Base-by-base conservation (phyloP, 2,113 vertebrate genomes). In the Nestor notabilis region DNA sequence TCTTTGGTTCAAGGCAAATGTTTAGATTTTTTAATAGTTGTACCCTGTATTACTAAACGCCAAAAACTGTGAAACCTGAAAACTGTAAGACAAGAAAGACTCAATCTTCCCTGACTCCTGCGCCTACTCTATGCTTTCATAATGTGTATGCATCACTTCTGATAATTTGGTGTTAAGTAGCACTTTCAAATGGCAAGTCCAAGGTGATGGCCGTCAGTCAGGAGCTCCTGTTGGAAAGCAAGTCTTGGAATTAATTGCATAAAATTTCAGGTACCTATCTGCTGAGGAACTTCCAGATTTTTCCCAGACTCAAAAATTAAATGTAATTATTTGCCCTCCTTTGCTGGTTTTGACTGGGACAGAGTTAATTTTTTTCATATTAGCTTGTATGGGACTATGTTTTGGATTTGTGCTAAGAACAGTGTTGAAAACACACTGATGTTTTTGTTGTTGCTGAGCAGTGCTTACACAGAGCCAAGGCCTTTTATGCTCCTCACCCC, bases 71-170 rank as follows among this genome's bases (percentile, higher is more conserved):
- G 15, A 71, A 35, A 75, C 7, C 10, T 47, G 27, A 44, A 81
- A n/a, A 58, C 33, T n/a, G 31, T 56, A 33, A n/a, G 55, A 58
- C 20, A n/a, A 79, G 14, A 86, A 79, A 60, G 29, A 35, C 23
- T 39, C 23, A 68, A 80, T 27, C 12, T 2, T 65, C 70, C 47
- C 41, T 52, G 27, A 47, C 56, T 70, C 41, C 20, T 43, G 39
- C 13, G 4, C 29, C 25, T 17, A 46, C 28, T 11, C 21, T n/a
- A 1, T 33, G 24, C 29, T 61, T 7, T 69, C 37, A 43, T 12
- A 52, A 25, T 0, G 0, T 27, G 3, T 7, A 31, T 24, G 17
- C 5, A 1, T 61, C 6, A 1, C 17, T 56, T 63, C 7, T 16
- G 19, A n/a, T 19, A 56, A 23, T 13, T 20, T 0, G 0, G 5